Evolutionary conservation across 2,888 invertebrate species (phyloP).

Genomic region (Myopa testacea): DNA sequence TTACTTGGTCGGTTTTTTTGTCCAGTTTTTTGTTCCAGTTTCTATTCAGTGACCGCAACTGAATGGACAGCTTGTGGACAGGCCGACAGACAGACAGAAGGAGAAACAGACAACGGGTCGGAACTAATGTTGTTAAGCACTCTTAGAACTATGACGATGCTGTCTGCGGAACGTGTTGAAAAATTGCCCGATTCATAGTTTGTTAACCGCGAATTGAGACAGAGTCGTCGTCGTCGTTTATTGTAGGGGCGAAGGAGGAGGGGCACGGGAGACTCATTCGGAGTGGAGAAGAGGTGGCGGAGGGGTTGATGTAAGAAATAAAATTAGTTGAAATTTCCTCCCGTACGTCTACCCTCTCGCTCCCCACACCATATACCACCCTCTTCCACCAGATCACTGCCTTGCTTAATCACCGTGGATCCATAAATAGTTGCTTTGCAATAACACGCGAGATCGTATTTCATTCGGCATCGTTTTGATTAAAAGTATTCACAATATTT

Average conservation of each 20-base stretch:
- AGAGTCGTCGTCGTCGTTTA: background rate
- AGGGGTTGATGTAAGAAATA: too few relatives aligned
- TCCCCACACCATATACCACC: too few relatives aligned
- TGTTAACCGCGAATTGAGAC: background rate
- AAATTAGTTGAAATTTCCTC: too few relatives aligned
- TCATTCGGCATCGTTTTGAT: background rate
- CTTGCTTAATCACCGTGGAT: too few relatives aligned
- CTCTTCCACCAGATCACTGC: too few relatives aligned
- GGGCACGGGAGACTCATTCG: background rate
- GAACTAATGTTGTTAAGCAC: background rate
- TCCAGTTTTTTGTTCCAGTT: constrained; percentile 21
- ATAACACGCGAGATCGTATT: background rate
- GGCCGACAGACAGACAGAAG: background rate
- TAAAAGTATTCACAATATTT: constrained; percentile 6
- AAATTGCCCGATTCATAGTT: background rate
- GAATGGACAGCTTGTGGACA: too few relatives aligned
- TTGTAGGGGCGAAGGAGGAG: background rate
- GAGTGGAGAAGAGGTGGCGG: background rate
- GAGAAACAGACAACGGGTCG: background rate
- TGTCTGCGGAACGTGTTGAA: constrained; percentile 13
- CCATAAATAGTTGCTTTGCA: background rate
- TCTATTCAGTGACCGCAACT: background rate
- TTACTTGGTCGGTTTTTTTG: background rate
- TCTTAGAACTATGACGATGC: background rate
- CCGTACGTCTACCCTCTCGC: too few relatives aligned